These are phyloP conservation scores for Trichomycterus rosablanca DNA, from an alignment of 2,113 vertebrate genomes.

Conservation along the genomic window DNA sequence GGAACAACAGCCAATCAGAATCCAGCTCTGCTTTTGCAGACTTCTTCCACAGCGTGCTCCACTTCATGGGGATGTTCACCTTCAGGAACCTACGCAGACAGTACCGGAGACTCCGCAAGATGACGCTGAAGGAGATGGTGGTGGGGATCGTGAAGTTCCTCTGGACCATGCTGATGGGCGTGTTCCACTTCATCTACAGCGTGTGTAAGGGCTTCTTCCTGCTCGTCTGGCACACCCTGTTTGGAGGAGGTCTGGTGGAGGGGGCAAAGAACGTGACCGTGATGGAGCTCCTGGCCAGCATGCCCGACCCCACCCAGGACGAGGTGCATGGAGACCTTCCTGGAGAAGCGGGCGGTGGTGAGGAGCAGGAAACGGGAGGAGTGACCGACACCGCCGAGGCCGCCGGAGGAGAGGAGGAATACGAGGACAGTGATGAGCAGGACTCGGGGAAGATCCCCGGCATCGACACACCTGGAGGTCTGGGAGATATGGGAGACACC, in stretches of 20 bases:
- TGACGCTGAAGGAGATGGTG: conserved; percentile 77
- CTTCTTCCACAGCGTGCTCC: conserved; percentile 63
- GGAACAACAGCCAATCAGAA: conserved; percentile 58
- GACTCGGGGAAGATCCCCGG: conserved; percentile 74
- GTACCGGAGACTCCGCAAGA: conserved; percentile 71
- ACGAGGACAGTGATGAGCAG: conserved; percentile 69
- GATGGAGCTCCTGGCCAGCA: conserved; percentile 85
- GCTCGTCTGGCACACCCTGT: conserved; percentile 81
- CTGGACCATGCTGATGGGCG: conserved; percentile 71
- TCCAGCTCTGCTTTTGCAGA: conserved; percentile 64
- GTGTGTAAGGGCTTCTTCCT: conserved; percentile 75
- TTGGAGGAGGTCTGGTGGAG: conserved; percentile 86
- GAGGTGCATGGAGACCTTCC: conserved; percentile 81
- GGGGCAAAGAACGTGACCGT: conserved; percentile 84
- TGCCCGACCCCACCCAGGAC: conserved; percentile 90
- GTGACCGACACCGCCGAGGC: conserved; percentile 64
- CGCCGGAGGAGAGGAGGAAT: conserved; percentile 70
- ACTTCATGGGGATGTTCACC: conserved; percentile 73
- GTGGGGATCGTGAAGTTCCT: conserved; percentile 67
- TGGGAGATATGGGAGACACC: conserved; percentile 86
- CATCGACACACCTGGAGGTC: conserved; percentile 74
- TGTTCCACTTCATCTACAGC: conserved; percentile 67
- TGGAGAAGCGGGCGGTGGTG: conserved; percentile 64
- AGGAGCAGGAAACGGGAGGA: conserved; percentile 68
- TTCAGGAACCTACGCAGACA: conserved; percentile 78